These are phyloP conservation scores for Hippocampus abdominalis DNA, from an alignment of 2,113 vertebrate species.

Conservation along the genomic window DNA sequence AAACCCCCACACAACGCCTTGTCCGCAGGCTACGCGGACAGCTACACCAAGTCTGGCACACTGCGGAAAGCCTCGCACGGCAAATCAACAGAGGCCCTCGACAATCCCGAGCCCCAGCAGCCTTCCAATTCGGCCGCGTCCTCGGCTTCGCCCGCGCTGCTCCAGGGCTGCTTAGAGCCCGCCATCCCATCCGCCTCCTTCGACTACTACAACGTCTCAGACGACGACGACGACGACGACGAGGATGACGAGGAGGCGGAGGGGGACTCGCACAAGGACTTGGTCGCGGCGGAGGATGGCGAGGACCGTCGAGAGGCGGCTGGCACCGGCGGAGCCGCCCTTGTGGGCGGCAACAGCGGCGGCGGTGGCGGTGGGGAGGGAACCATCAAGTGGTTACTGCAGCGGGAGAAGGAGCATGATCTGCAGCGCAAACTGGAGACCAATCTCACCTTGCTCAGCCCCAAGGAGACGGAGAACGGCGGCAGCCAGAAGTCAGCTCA, in stretches of 20 bases:
- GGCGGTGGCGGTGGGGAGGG: slow-evolving; percentile 81
- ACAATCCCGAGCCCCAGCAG: slow-evolving; percentile 89
- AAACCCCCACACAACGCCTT: slow-evolving; percentile 93
- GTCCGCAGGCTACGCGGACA: slow-evolving; percentile 82
- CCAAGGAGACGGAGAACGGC: slow-evolving; percentile 91
- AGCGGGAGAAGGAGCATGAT: slow-evolving; percentile 93
- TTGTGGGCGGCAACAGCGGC: slow-evolving; percentile 74
- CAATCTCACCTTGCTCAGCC: slow-evolving; percentile 92
- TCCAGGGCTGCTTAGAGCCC: slow-evolving; percentile 82
- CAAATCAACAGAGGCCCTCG: slow-evolving; percentile 84
- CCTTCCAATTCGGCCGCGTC: slow-evolving; percentile 80
- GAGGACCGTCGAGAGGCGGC: slow-evolving; percentile 78
- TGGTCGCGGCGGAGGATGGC: slow-evolving; percentile 74
- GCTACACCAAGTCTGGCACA: slow-evolving; percentile 89
- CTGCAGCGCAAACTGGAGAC: slow-evolving; percentile 96
- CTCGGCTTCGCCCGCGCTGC: slow-evolving; percentile 76
- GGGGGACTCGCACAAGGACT: slow-evolving; percentile 83
- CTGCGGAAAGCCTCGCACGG: slow-evolving; percentile 91
- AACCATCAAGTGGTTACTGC: slow-evolving; percentile 97
- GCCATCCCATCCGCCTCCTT: slow-evolving; percentile 80
- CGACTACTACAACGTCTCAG: slow-evolving; percentile 98
- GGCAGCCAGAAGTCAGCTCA: slow-evolving; percentile 93
- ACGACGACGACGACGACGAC: slow-evolving; percentile 89
- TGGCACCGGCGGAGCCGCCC: slow-evolving; percentile 84
- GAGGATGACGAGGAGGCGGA: slow-evolving; percentile 84